Evolutionary conservation across 1,140 invertebrate species (phyloP).

Genomic region (Papilio aristodemus): DNA sequence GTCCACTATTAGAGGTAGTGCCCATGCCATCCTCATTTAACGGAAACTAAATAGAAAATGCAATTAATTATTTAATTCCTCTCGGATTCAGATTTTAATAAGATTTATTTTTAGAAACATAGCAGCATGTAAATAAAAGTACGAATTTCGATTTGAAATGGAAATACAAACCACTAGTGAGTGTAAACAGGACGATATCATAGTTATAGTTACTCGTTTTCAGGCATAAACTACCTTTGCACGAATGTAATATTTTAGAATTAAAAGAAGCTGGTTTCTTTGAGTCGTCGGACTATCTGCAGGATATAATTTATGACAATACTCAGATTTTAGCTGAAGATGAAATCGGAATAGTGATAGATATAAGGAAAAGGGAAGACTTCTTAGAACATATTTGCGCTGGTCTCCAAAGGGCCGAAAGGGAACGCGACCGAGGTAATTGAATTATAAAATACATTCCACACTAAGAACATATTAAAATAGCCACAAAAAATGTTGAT

Average conservation of each 20-base stretch:
- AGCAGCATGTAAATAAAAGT: too few species aligned
- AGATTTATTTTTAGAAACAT: not conserved
- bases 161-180: not conserved
- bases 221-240: slow-evolving; percentile 76
- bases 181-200: slow-evolving; percentile 3
- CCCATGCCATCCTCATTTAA: too few species aligned
- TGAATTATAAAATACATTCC: too few species aligned
- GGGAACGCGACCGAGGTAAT: slow-evolving; percentile 59
- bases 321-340: slow-evolving; percentile 68
- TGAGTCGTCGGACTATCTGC: slow-evolving; percentile 75
- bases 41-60: too few species aligned
- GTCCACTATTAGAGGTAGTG: too few species aligned
- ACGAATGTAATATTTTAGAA: slow-evolving; percentile 80
- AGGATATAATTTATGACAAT: slow-evolving; percentile 80
- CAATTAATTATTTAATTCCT: too few species aligned
- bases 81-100: not conserved
- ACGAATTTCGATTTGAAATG: not conserved
- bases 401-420: slow-evolving; percentile 72
- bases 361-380: slow-evolving; percentile 68
- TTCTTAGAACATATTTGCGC: slow-evolving; percentile 73
- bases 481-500: too few species aligned
- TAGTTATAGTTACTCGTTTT: slow-evolving; percentile 34
- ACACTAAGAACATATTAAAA: too few species aligned
- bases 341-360: slow-evolving; percentile 73
- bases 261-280: slow-evolving; percentile 75